Conservation (phyloP, 2,113 vertebrate species). For the Hippotragus niger region DNA sequence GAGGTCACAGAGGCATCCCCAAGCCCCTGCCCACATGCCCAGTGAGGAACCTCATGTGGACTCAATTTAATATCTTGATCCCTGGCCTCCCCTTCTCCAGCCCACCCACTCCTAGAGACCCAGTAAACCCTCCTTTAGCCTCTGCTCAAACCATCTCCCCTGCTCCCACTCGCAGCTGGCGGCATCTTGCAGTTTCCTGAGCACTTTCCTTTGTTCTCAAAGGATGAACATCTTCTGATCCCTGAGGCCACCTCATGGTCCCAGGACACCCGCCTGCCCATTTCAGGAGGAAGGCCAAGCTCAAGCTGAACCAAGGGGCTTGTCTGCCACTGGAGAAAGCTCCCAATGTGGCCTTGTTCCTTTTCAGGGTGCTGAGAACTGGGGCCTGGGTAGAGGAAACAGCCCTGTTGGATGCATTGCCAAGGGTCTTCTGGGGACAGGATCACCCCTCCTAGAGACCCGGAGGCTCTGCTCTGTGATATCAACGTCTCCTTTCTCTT, state of each 20-base stretch:
- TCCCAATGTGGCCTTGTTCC: neutral
- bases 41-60: rapidly evolving
- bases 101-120: neutral
- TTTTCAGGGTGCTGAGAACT: neutral
- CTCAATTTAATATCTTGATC: neutral
- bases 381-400: neutral
- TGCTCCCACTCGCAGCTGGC: neutral
- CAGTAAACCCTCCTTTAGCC: neutral
- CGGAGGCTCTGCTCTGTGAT: neutral
- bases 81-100: neutral
- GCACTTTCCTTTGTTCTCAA: neutral
- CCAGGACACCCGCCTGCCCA: neutral
- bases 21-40: neutral
- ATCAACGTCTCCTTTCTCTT: neutral
- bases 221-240: neutral
- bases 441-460: neutral
- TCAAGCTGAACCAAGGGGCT: neutral
- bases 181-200: neutral
- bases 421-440: neutral
- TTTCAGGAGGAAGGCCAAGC: neutral
- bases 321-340: constrained; percentile 67
- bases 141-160: neutral
- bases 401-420: neutral
- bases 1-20: neutral
- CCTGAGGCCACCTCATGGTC: neutral